Percentiles rank a stretch among this genome's conserved stretches.
Conservation (phyloP, 2,797 vertebrate species). For the Atherinosoma microstoma region DNA sequence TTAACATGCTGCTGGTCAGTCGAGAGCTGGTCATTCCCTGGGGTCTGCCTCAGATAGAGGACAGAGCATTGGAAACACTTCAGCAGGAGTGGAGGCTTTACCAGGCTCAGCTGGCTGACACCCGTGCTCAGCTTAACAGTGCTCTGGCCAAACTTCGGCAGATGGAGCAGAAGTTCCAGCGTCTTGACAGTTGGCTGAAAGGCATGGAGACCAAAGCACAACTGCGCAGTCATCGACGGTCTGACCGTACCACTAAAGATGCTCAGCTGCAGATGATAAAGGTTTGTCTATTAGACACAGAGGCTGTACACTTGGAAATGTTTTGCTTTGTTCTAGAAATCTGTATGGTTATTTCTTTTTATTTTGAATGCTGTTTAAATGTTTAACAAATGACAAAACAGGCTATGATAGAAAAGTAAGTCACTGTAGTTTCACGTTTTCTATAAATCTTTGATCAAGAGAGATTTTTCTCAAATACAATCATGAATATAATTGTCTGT, state of each 20-base stretch:
- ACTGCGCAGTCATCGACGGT: constrained; percentile 83
- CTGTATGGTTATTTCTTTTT: not conserved
- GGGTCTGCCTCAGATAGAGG: constrained; percentile 92
- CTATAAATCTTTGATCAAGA: not conserved
- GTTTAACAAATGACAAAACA: not conserved
- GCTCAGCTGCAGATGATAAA: constrained; percentile 91
- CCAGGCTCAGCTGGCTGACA: constrained; percentile 88
- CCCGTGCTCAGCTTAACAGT: constrained; percentile 86
- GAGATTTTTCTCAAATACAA: not conserved
- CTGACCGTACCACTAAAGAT: constrained; percentile 88
- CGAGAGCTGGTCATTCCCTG: constrained; percentile 90
- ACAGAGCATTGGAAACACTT: constrained; percentile 88
- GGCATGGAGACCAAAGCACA: constrained; percentile 88
- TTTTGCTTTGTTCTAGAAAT: not conserved
- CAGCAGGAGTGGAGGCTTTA: constrained; percentile 93
- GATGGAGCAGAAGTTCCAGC: constrained; percentile 92
- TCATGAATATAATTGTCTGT: not conserved
- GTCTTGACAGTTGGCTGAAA: constrained; percentile 91
- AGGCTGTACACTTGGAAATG: not conserved
- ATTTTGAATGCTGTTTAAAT: not conserved
- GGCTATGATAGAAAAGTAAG: too few relatives aligned
- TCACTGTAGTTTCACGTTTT: too few relatives aligned
- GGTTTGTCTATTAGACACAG: constrained; percentile 73
- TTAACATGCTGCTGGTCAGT: constrained; percentile 86
- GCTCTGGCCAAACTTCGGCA: constrained; percentile 88